Evolutionary conservation across 2,888 invertebrate species (phyloP), one percentile per base, ranked within the genome.

Genomic region (Macrophya alboannulata): DNA sequence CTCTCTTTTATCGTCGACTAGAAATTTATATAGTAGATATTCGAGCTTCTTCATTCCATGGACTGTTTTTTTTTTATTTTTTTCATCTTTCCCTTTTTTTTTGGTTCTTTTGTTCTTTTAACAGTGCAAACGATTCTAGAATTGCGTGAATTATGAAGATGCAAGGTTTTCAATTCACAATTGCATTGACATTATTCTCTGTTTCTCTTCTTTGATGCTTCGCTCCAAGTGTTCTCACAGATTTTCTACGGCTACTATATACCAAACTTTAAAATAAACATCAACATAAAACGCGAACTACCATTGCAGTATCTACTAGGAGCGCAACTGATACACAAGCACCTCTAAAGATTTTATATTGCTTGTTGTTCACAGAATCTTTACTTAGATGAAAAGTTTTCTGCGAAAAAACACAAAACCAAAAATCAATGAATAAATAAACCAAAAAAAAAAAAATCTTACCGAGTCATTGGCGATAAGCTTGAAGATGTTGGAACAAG

Each of bases 11-110:
- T 81, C 62, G 77, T 51, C 51, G 3, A 77, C 77, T 77, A 51
- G 77, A 74, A 74, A 74, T 45, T 74, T 45, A n/a, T 74, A n/a
- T 43, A 74, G 74, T 45, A 74, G n/a, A 43, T 74, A 45, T 71
- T 17, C 71, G 17, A 40, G 43, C 74, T 40, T 74, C 21, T 17
- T 37, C 31, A 68, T 68, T 8, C 37, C 37, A 25, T 17, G 8
- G 1, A 68, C 68, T 62, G 68, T 68, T 68, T 71, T 9, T n/a
- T 8, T 62, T n/a, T 62, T n/a, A 1, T 21, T 15, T 0, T 17
- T 6, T 71, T 40, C 40, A 40, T 40, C 21, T 40, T 71, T 71
- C 17, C 40, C 40, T 71, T 71, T 17, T 17, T 15, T 71, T 17
- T 5, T 51, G n/a, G 17, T 3, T 43, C 72, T 74, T 74, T 25